Base-by-base conservation (phyloP, 1,140 invertebrate species). In the Anastatus disparis region DNA sequence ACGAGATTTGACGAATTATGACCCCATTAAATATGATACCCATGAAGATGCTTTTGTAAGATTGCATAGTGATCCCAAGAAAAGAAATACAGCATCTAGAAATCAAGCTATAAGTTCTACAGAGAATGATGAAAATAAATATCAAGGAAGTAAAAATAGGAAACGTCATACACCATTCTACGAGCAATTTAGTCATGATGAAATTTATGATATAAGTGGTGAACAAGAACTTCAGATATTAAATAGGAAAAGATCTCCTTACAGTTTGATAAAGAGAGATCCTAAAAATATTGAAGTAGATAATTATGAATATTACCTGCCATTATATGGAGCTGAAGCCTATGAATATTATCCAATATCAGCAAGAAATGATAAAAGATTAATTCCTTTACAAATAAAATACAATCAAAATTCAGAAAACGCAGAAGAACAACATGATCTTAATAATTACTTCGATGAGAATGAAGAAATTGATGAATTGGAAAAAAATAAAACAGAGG, bases 1-100 rank as follows among this genome's bases (percentile, higher is more conserved):
- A 38, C 74, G 74, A n/a, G 76, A 78, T 15, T 26, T 75, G 17
- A 38, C 62, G 31, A 10, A 35, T 35, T 4, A 35, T 35, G 31
- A 35, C 31, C n/a, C n/a, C n/a, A 46, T 24, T 31, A 13, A 44
- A 44, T 44, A 7, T 13, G 3, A 12, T 13, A 15, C 6, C 42
- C 10, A 44, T 44, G 7, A 44, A 7, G 42, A 3, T 44, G n/a
- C n/a, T 15, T n/a, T n/a, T n/a, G n/a, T n/a, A n/a, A n/a, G n/a
- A n/a, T n/a, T n/a, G n/a, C n/a, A n/a, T n/a, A n/a, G n/a, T n/a
- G n/a, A n/a, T n/a, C n/a, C n/a, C n/a, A n/a, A n/a, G n/a, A n/a
- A n/a, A n/a, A n/a, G n/a, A n/a, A n/a, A n/a, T n/a, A n/a, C n/a
- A n/a, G n/a, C n/a, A n/a, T 35, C 31, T 4, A 35, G 31, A 10